Evolutionary conservation across 2,888 invertebrate species (phyloP), one percentile per base, ranked within the genome.

Genomic region (Bimastos eiseni): DNA sequence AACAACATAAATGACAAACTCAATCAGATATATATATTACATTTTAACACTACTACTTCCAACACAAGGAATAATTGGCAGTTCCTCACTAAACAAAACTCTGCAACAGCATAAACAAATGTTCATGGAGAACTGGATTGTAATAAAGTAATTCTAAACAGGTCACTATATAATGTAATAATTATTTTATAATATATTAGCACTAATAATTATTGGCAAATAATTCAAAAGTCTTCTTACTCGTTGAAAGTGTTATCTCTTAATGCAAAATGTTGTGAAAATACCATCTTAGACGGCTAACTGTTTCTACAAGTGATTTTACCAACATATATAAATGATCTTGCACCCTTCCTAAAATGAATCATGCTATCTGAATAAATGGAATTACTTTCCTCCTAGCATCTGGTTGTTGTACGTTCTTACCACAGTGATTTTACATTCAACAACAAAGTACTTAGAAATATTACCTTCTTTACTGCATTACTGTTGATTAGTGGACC

Each of bases 401-500:
- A 49, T 1, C 70, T 70, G 11, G 70, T 70, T 30, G 11, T 13
- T n/a, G 30, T 70, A 70, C 70, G 5, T 70, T 70, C n/a, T 70
- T n/a, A 70, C n/a, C 8, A n/a, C 30, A 5, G n/a, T 70, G 55
- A 55, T 30, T 55, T 55, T 55, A 55, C 5, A 44, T 19, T 44
- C 44, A 17, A 17, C 15, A 3, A 49, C 13, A 41, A 41, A n/a
- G 41, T 41, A 49, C 21, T 21, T 41, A 41, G 49, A 5, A 24
- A 2, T 49, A n/a, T 70, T 41, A 96, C 97, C 96, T 98, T 98
- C 44, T 97, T 96, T 34, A 97, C 96, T 94, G 99, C 99, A 93
- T 96, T 96, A 91, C 96, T 94, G 95, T 99, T 99, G 89, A 99
- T 97, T 17, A 99, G 96, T 0, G 99, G 99, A 0, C 99, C 99